Evolutionary conservation across 2,113 vertebrate genomes (phyloP), one percentile per base, ranked within the genome.

Genomic region (Dipodomys stephensi): DNA sequence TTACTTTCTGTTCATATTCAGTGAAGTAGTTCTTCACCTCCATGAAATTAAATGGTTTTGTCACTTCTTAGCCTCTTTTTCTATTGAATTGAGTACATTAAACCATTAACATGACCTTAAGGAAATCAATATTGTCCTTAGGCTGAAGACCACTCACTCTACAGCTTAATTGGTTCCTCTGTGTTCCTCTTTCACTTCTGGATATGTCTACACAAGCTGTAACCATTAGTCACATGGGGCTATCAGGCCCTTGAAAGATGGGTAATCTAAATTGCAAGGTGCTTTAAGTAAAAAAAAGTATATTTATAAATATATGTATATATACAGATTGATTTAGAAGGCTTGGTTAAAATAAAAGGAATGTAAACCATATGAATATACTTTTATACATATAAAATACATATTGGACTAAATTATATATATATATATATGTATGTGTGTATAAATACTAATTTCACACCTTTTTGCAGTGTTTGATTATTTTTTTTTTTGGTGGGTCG

Each of bases 81-180:
- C 46, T 87, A 94, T 91, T 96, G 91, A 96, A 94, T 95, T 94
- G 93, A 95, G 69, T 84, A 94, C 81, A 90, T 95, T 92, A 97
- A 94, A 85, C 67, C 78, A 94, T 93, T 93, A 92, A 88, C 12
- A 76, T 92, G 89, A 89, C 92, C 87, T 95, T 95, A 95, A 83
- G 90, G 91, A 96, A 96, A 95, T 96, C 96, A 97, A 94, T 97
- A 74, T 68, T 91, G 72, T 96, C 89, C 78, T 8, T 62, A 81
- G 94, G 93, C 87, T 92, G 71, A 95, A 73, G 93, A 96, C 94
- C 89, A 87, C 88, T 96, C 68, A 92, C 64, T 95, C 20, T 12
- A 76, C n/a, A 85, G 80, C 81, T 94, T 96, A 94, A 92, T 46
- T 95, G 87, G 87, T 81, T 95, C 81, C 77, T 84, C 93, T 83